Evolutionary conservation across 2,797 vertebrate species (phyloP).

Genomic region (Liparis tanakae): DNA sequence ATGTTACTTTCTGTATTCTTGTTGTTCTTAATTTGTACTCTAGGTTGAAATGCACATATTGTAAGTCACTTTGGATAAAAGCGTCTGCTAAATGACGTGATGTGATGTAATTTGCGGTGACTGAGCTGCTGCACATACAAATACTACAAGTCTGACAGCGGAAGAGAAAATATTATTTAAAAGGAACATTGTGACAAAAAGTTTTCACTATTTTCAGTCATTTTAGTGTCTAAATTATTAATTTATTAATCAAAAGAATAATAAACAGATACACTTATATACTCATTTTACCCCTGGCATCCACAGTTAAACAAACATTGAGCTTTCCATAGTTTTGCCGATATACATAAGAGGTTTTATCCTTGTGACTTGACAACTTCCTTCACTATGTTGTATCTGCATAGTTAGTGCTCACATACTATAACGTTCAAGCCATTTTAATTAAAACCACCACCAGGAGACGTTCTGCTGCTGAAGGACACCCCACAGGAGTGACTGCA

Average conservation of each 20-base stretch:
- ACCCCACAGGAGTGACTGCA: not conserved
- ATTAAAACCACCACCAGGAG: conserved; percentile 21
- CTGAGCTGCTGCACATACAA: not conserved
- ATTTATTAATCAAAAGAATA: not conserved
- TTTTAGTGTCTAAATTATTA: not conserved
- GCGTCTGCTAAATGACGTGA: too few species aligned
- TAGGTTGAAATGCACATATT: too few species aligned
- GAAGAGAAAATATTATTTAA: not conserved
- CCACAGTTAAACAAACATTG: not conserved
- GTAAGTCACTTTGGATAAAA: too few species aligned
- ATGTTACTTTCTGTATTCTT: too few species aligned
- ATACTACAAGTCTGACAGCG: not conserved
- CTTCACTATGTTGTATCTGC: not conserved
- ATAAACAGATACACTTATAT: not conserved
- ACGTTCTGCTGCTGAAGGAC: conserved; percentile 12
- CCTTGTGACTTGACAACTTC: not conserved
- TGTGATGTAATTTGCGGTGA: conserved; percentile 3
- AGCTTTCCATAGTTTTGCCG: not conserved
- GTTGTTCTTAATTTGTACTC: too few species aligned
- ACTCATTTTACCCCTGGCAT: not conserved
- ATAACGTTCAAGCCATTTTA: not conserved
- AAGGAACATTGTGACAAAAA: not conserved
- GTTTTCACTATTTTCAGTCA: not conserved
- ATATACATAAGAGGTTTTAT: not conserved
- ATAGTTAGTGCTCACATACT: conserved; percentile 7